phyloP scores from a whole-genome alignment of 2,113 vertebrate species.

The Campylomormyrus tamandua region DNA sequence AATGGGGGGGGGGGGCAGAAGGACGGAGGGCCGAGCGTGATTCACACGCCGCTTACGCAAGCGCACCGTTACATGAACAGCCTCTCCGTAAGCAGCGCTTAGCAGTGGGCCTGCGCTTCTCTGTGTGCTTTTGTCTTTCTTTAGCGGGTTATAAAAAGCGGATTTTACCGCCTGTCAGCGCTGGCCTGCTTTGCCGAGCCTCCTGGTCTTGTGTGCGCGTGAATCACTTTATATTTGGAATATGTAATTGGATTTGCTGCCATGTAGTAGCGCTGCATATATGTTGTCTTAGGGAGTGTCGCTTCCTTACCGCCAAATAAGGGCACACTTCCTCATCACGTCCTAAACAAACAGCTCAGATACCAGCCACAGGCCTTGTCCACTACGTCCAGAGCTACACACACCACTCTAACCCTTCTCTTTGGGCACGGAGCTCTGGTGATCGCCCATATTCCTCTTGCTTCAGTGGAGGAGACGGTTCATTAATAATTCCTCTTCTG shows the following conservation, averaged over 20 bases:
- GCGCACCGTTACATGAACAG: not conserved
- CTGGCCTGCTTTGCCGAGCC: not conserved
- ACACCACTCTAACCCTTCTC: not conserved
- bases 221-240: constrained; percentile 12
- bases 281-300: not conserved
- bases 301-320: not conserved
- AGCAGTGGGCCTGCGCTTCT: not conserved
- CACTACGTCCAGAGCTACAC: not conserved
- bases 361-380: not conserved
- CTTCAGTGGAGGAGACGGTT: not conserved
- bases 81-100: not conserved
- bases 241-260: constrained; percentile 5
- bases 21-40: not conserved
- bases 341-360: not conserved
- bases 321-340: not conserved
- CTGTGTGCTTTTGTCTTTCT: not conserved
- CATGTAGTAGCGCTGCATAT: not conserved
- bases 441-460: not conserved
- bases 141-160: not conserved
- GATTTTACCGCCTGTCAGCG: not conserved
- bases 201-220: not conserved
- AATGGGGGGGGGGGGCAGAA: not conserved
- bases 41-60: not conserved
- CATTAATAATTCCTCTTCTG: not conserved
- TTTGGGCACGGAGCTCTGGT: not conserved